Percentiles rank a stretch among this genome's conserved stretches.
phyloP scores from a whole-genome alignment of 2,113 vertebrate species.

The Platichthys flesus region DNA sequence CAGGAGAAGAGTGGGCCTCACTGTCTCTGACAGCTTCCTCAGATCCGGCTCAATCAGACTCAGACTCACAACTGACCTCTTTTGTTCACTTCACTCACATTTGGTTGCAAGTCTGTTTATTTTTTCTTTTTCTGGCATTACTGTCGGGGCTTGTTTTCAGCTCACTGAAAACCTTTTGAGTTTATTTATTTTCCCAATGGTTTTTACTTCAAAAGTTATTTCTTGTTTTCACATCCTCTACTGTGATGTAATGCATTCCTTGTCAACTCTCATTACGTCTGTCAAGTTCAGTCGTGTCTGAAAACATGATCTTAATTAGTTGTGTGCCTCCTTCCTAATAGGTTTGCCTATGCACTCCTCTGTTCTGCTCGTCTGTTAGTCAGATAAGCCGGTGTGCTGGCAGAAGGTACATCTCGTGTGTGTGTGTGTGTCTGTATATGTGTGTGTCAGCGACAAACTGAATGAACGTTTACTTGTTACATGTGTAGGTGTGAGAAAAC shows the following conservation, averaged over 20 bases:
- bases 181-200: slow-evolving; percentile 21
- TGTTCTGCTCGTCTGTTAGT: slow-evolving; percentile 45
- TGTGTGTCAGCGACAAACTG: slow-evolving; percentile 37
- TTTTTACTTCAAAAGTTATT: slow-evolving; percentile 56
- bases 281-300: slow-evolving; percentile 58
- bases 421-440: slow-evolving; percentile 3
- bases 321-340: slow-evolving; percentile 61
- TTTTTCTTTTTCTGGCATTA: slow-evolving; percentile 25
- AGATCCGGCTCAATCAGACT: slow-evolving; percentile 21
- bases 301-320: slow-evolving; percentile 64
- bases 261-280: slow-evolving; percentile 65
- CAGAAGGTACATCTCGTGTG: slow-evolving; percentile 51
- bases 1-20: slow-evolving; percentile 3
- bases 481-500: slow-evolving; percentile 46
- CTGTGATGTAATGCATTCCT: slow-evolving; percentile 81
- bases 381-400: slow-evolving; percentile 64
- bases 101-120: slow-evolving; percentile 19
- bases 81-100: slow-evolving; percentile 45
- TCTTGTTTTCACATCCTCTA: slow-evolving; percentile 58
- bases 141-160: slow-evolving; percentile 51
- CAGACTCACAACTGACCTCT: slow-evolving; percentile 54
- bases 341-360: slow-evolving; percentile 62
- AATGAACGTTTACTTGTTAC: slow-evolving; percentile 36
- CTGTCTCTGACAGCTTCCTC: slow-evolving; percentile 37
- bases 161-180: slow-evolving; percentile 30